These are phyloP conservation scores for Morbakka virulenta DNA, from an alignment of 30 jellyfish, hydroid and myxozoan genomes.

Conservation along the genomic window DNA sequence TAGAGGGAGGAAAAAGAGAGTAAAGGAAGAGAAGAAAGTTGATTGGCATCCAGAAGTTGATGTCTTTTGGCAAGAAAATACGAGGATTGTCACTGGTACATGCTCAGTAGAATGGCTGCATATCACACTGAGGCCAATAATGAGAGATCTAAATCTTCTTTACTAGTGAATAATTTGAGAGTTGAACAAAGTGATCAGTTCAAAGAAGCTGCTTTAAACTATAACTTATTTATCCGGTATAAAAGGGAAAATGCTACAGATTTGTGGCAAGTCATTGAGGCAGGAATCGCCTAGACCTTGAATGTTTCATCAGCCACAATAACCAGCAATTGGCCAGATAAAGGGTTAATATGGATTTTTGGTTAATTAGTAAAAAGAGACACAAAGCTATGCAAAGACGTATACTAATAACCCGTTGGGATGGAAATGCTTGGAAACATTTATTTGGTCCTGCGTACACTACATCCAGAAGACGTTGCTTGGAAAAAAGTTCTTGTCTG, in stretches of 20 bases:
- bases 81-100: neutral
- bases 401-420: neutral
- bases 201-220: conserved; percentile 24
- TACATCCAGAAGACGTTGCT: neutral
- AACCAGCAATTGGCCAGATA: conserved; percentile 13
- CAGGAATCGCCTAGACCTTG: conserved; percentile 25
- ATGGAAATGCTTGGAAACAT: neutral
- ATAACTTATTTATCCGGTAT: conserved; percentile 5
- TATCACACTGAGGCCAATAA: neutral
- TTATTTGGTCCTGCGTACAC: neutral
- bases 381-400: neutral
- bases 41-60: neutral
- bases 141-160: neutral
- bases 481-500: neutral
- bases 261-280: conserved; percentile 46
- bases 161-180: conserved; percentile 24
- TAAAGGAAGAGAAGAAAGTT: too few relatives aligned
- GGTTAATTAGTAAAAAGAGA: conserved; percentile 30
- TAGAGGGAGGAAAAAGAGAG: too few relatives aligned
- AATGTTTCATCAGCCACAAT: neutral
- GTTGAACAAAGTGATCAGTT: conserved; percentile 10
- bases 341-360: conserved; percentile 5
- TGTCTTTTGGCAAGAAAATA: neutral
- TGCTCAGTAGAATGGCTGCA: neutral
- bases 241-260: conserved; percentile 22